A percentile compares a stretch with the other conserved stretches of the same genome.
Evolutionary conservation across 1,140 invertebrate genomes (phyloP).

Genomic region (Heliconius nattereri): DNA sequence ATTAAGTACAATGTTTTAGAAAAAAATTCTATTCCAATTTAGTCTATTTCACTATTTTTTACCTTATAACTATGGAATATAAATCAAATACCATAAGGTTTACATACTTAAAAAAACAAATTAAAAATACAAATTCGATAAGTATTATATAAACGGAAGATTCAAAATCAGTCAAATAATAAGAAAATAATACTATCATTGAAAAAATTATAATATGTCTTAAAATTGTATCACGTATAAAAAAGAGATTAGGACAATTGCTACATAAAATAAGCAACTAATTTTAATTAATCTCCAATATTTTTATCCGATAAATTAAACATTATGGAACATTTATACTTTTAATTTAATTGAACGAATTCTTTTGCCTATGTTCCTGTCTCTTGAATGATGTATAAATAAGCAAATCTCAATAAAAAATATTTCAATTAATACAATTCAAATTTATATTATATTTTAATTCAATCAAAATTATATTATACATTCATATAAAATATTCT

Average conservation of each 20-base stretch:
- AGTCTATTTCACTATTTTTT: not conserved
- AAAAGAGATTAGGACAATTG: not conserved
- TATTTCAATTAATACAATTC: not conserved
- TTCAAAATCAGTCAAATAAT: conserved; percentile 44
- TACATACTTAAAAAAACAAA: conserved; percentile 6
- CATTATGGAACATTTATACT: not conserved
- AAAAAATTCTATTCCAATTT: not conserved
- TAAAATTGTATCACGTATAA: not conserved
- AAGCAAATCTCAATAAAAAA: not conserved
- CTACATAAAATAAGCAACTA: not conserved
- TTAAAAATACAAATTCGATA: conserved; percentile 1
- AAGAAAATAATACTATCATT: conserved; percentile 30
- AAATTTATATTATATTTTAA: not conserved
- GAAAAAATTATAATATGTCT: conserved; percentile 17
- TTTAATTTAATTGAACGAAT: not conserved
- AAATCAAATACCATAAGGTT: conserved; percentile 10
- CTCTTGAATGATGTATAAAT: not conserved
- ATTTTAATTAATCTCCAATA: not conserved
- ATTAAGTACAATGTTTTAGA: not conserved
- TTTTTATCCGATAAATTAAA: not conserved
- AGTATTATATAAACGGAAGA: conserved; percentile 39
- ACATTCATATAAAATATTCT: not conserved
- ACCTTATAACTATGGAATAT: conserved; percentile 6
- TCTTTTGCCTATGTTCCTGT: not conserved
- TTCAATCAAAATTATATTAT: not conserved